Evolutionary conservation across 2,888 invertebrate genomes (phyloP), one percentile per base, ranked within the genome.

Genomic region (Proisotoma minuta): DNA sequence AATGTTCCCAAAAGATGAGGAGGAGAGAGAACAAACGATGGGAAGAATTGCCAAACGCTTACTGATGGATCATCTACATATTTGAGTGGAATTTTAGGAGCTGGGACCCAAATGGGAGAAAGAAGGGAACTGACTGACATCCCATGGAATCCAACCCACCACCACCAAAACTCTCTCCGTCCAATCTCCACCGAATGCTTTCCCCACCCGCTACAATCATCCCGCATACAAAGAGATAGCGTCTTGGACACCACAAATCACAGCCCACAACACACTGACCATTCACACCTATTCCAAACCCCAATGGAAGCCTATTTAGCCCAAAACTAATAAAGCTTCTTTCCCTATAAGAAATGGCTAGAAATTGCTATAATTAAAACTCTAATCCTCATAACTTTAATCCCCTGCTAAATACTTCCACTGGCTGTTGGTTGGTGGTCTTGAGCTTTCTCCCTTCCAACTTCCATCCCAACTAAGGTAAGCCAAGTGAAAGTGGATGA

Each of bases 21-120:
- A n/a, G 4, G 43, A 43, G 43, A 43, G 43, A 20, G 15, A 20
- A n/a, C 43, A n/a, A 43, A 43, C 43, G 43, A n/a, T 43, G 43
- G 43, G 43, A 12, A 20, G 43, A 43, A 43, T 43, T 43, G 5
- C 43, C 43, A 43, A 43, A 43, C 43, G 18, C 43, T 43, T 28
- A 51, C 51, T 51, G 51, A 51, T 49, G 23, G 49, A 23, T 49
- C 18, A 49, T 51, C 51, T 26, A 27, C 51, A 51, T 51, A 51
- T 51, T 27, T 51, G 24, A 24, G n/a, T 51, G 20, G 24, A 51
- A 26, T 51, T 51, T 51, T 51, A 27, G 51, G 50, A 22, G 27
- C 10, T 4, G 43, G 43, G 20, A n/a, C 43, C 18, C 18, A 43
- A 20, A 43, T 18, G 20, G 43, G 20, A 43, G 43, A 4, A 4